Evolutionary conservation across 2,113 vertebrate species (phyloP).

Genomic region (Dipodomys stephensi): DNA sequence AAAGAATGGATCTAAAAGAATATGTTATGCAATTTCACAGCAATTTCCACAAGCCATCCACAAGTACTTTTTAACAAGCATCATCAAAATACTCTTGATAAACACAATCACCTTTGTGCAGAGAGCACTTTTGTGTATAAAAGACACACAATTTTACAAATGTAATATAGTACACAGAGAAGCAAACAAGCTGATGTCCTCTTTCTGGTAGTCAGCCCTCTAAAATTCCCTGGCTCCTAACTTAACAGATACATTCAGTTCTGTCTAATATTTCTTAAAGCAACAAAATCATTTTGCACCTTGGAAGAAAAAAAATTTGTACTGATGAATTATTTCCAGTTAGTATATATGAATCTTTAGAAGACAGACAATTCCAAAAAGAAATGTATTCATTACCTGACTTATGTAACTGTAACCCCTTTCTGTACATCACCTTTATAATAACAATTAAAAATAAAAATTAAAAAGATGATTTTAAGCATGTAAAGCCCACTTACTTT

Average conservation of each 20-base stretch:
- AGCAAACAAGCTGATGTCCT: constrained; percentile 21
- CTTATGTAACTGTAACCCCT: too few species aligned
- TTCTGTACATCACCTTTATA: too few species aligned
- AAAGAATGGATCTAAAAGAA: constrained; percentile 37
- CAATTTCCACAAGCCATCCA: constrained; percentile 28
- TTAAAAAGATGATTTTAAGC: not conserved
- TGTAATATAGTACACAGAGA: not conserved
- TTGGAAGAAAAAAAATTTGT: not conserved
- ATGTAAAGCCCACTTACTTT: not conserved
- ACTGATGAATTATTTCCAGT: not conserved
- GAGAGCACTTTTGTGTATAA: constrained; percentile 19
- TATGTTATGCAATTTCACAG: not conserved
- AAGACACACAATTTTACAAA: constrained; percentile 36
- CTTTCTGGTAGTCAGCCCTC: not conserved
- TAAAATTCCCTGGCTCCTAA: constrained; percentile 8
- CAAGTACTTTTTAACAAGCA: constrained; percentile 32
- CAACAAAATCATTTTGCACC: not conserved
- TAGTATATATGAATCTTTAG: not conserved
- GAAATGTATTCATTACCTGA: too few species aligned
- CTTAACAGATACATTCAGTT: constrained; percentile 20
- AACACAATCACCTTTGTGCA: constrained; percentile 47
- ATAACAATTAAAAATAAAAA: too few species aligned
- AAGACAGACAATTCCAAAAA: not conserved
- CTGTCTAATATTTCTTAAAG: constrained; percentile 3
- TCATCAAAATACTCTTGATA: constrained; percentile 39